These are phyloP conservation scores for Rallus crepitans DNA, from an alignment of 2,797 vertebrate genomes.

Conservation along the genomic window DNA sequence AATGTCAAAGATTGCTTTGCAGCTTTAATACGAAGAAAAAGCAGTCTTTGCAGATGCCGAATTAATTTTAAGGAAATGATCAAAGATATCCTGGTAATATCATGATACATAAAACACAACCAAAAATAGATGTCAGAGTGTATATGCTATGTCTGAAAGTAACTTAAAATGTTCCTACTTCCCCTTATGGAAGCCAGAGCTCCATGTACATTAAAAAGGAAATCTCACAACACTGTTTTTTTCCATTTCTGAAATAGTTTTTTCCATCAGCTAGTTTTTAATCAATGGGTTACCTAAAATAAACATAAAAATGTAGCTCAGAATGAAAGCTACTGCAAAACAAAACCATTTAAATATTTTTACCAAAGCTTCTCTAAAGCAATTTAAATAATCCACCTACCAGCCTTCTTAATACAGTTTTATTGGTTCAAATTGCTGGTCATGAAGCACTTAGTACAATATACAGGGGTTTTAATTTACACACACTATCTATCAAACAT, in stretches of 20 bases:
- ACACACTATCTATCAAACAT: background rate
- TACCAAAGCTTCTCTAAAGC: background rate
- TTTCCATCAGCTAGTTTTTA: background rate
- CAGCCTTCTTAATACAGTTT: background rate
- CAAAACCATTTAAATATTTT: background rate
- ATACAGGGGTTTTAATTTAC: background rate
- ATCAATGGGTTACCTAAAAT: background rate
- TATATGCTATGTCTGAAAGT: background rate
- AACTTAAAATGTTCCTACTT: background rate
- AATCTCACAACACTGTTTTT: background rate
- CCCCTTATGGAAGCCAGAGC: background rate
- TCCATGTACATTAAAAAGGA: background rate
- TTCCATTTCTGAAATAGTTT: background rate
- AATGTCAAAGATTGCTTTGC: conserved; percentile 6
- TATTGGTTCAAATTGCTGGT: background rate
- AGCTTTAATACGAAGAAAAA: background rate
- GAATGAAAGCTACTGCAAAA: background rate
- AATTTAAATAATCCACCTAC: background rate
- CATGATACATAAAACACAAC: background rate
- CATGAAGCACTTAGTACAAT: background rate
- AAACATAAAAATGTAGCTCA: background rate
- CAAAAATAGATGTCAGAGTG: background rate
- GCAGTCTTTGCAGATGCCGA: conserved; percentile 14
- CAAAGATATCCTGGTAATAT: background rate
- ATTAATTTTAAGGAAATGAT: conserved; percentile 20